Evolutionary conservation across 2,797 vertebrate species (phyloP).

Genomic region (Chromis chromis): DNA sequence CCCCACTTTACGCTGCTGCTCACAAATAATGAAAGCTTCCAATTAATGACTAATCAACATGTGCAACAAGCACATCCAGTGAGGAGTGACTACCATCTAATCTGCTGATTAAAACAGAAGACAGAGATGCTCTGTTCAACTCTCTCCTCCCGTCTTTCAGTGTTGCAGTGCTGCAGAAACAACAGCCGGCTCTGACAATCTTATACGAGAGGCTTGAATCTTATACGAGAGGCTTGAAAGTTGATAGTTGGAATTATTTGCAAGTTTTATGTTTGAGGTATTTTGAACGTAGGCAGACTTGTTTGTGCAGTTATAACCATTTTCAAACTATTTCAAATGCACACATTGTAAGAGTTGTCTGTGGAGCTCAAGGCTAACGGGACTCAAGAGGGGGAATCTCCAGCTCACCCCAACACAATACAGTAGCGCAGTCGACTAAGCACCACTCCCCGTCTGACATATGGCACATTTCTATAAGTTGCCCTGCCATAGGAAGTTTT

Average conservation of each 20-base stretch:
- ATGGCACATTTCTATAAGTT: slow-evolving; percentile 25
- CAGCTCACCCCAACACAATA: slow-evolving; percentile 3
- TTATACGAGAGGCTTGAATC: slow-evolving; percentile 31
- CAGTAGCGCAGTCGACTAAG: background rate
- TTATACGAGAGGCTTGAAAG: slow-evolving; percentile 21
- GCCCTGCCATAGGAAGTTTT: slow-evolving; percentile 29
- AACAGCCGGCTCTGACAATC: slow-evolving; percentile 27
- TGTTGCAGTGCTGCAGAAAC: slow-evolving; percentile 57
- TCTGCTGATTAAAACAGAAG: slow-evolving; percentile 79
- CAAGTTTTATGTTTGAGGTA: slow-evolving; percentile 3
- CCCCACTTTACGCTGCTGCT: slow-evolving; percentile 81
- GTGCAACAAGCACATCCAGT: slow-evolving; percentile 81
- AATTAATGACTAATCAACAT: slow-evolving; percentile 85
- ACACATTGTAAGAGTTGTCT: background rate
- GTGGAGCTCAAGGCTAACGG: background rate
- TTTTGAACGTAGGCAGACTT: background rate
- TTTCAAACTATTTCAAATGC: background rate
- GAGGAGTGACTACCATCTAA: slow-evolving; percentile 81
- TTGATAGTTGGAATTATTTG: slow-evolving; percentile 34
- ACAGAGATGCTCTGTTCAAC: slow-evolving; percentile 80
- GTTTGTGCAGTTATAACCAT: background rate
- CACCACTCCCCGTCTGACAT: background rate
- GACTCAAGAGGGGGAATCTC: background rate
- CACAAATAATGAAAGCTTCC: slow-evolving; percentile 83
- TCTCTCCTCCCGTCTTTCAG: slow-evolving; percentile 38